Evolutionary conservation across 1,140 invertebrate genomes (phyloP), one percentile per base, ranked within the genome.

Genomic region (Chrysopa pallens): DNA sequence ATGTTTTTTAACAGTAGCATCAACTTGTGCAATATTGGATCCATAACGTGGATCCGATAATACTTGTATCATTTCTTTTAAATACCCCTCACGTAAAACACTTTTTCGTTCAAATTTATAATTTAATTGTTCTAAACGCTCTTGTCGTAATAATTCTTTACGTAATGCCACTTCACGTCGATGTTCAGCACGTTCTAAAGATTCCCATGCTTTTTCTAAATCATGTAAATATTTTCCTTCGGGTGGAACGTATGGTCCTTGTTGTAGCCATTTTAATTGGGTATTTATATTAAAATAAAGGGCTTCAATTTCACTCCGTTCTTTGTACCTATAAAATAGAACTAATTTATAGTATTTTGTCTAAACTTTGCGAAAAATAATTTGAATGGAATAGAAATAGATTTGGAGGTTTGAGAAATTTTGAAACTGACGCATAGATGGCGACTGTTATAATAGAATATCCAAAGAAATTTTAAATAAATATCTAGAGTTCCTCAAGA

Each of bases 31-130:
- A 44, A 94, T 64, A 67, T 90, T 91, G 52, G 78, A 84, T 17
- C 86, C 87, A 58, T 92, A 91, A 44, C 89, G 71, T 7, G 91
- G 85, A 67, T 98, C 92, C 0, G 82, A 85, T 13, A 97, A 60
- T 8, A 98, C 91, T 62, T 90, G 86, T 45, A 90, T 91, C 91
- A 98, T 98, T 64, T 98, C 94, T 63, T 92, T 92, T 12, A 99
- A 64, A 63, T 97, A 99, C 2, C 87, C 80, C 55, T 92, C 87
- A 44, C 92, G 69, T 4, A 97, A 70, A 6, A 86, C 77, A 54
- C 84, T 87, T 73, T 98, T 98, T 51, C 84, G 80, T 53, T 91
- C 85, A 65, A 98, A 99, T 57, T 93, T 90, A 57, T 91, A 86
- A 50, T 94, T 94, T 14, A 97, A 68, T 55, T 94, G 89, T 58